Conservation (phyloP, 2,888 invertebrate species). For the Xanthorhoe spadicearia region DNA sequence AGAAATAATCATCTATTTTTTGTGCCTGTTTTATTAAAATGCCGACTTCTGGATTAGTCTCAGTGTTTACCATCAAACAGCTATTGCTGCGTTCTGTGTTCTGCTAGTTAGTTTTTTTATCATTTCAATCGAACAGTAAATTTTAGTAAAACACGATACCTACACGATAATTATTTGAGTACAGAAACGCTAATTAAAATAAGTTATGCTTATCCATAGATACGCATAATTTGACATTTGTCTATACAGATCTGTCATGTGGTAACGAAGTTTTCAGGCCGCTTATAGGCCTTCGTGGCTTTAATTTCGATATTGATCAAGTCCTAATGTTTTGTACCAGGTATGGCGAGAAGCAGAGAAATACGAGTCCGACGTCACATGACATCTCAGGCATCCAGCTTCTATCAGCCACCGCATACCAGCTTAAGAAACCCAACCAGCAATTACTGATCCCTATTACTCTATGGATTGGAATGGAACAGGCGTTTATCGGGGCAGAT, state of each 20-base stretch:
- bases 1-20: neutral
- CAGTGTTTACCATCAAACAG: neutral
- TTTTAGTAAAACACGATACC: no score
- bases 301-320: neutral
- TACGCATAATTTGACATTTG: no score
- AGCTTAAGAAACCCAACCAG: conserved; percentile 95
- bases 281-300: no score
- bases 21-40: neutral
- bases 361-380: conserved; percentile 89
- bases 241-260: no score
- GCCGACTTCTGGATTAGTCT: neutral
- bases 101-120: no score
- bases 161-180: no score
- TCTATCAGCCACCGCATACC: conserved; percentile 94
- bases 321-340: conserved; percentile 63
- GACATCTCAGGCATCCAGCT: conserved; percentile 92
- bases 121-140: no score
- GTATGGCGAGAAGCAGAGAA: conserved; percentile 93
- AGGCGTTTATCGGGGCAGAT: conserved; percentile 97
- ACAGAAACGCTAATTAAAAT: no score
- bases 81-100: neutral
- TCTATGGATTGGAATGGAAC: conserved; percentile 98
- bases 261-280: no score
- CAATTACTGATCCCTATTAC: conserved; percentile 97
- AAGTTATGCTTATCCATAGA: no score